These are phyloP conservation scores for Ceratitis capitata DNA, from an alignment of 1,140 invertebrate genomes.

Conservation along the genomic window DNA sequence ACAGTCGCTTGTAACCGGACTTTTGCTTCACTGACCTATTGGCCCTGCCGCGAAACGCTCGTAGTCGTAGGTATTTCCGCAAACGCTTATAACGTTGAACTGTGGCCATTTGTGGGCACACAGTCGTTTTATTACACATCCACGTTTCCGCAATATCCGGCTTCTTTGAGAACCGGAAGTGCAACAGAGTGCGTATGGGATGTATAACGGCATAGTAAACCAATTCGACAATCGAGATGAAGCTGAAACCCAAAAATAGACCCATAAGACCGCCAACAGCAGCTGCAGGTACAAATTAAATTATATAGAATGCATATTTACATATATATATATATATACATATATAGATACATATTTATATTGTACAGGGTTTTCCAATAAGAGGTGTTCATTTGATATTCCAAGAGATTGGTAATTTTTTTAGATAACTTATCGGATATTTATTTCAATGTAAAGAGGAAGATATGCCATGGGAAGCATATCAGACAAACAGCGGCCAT, in stretches of 20 bases:
- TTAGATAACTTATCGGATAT: no score
- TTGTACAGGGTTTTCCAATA: no score
- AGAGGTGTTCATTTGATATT: no score
- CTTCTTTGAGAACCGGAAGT: neutral
- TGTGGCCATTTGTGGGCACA: neutral
- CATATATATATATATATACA: neutral
- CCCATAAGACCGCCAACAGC: slow-evolving; percentile 82
- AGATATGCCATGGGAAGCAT: no score
- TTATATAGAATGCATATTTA: neutral
- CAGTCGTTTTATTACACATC: neutral
- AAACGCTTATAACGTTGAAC: slow-evolving; percentile 5
- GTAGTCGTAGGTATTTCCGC: neutral
- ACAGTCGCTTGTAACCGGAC: neutral
- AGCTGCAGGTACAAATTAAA: slow-evolving; percentile 67
- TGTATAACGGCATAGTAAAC: slow-evolving; percentile 75
- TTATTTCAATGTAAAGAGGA: no score
- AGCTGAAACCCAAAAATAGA: slow-evolving; percentile 82
- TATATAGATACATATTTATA: neutral
- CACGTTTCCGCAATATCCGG: neutral
- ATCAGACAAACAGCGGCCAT: no score
- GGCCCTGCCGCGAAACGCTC: neutral
- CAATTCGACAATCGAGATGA: slow-evolving; percentile 79
- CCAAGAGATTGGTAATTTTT: no score
- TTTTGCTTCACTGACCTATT: neutral
- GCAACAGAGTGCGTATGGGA: slow-evolving; percentile 64